A percentile compares a stretch with the other conserved stretches of the same genome.
phyloP scores from a whole-genome alignment of 2,797 vertebrate species.

The Pseudotriccus pelzelni region DNA sequence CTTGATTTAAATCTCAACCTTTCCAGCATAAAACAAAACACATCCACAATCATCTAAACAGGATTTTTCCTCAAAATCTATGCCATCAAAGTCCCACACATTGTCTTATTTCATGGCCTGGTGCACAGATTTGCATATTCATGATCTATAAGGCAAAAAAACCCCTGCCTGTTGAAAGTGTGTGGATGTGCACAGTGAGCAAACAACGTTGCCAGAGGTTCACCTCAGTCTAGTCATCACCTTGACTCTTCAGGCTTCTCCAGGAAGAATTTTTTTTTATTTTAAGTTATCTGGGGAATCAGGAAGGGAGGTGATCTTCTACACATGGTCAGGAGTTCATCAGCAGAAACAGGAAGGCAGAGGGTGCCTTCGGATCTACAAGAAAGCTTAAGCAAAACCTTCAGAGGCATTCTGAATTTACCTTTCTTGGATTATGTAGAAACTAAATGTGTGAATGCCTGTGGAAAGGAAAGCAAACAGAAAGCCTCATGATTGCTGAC shows the following conservation, averaged over 20 bases:
- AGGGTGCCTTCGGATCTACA: neutral
- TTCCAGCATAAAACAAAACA: neutral
- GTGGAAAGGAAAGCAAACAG: slow-evolving; percentile 13
- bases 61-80: neutral
- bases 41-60: neutral
- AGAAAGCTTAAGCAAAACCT: neutral
- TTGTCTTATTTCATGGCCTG: neutral
- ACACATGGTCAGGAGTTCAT: neutral
- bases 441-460: neutral
- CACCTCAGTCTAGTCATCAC: neutral
- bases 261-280: neutral
- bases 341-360: neutral
- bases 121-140: neutral
- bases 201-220: neutral
- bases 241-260: neutral
- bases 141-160: neutral
- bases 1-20: neutral
- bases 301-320: neutral
- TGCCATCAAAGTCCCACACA: neutral
- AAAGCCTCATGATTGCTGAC: neutral
- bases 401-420: neutral
- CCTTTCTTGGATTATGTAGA: neutral
- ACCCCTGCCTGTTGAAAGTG: neutral
- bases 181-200: neutral
- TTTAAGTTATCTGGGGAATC: neutral